Base-by-base conservation (phyloP, 2,797 vertebrate genomes). In the Gouania willdenowi region DNA sequence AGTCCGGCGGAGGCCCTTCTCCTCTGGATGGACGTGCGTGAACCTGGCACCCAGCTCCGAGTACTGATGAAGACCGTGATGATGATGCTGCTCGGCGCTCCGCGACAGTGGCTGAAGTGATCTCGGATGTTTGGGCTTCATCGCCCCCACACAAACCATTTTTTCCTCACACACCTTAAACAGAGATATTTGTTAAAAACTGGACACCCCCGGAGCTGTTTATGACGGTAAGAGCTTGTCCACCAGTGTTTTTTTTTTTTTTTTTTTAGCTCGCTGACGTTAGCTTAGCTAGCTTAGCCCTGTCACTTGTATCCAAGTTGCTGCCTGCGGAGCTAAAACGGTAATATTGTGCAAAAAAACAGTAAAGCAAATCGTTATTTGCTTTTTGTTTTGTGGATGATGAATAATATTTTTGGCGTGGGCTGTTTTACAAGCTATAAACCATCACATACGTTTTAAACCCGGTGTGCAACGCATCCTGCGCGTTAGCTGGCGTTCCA, bases 131-230 rank as follows among this genome's bases (percentile, higher is more conserved):
- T 77, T 63, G 71, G 71, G 76, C 65, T 61, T 12, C 27, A 21
- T 65, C 44, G 61, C 68, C 77, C 77, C 62, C 24, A 33, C 63
- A 31, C 45, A 39, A 53, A 74, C 39, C 58, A 57, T 81, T 86
- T n/a, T n/a, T n/a, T 75, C 52, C 67, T 77, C 64, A 54, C 31
- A 57, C 66, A 24, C 61, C 52, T 5, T 58, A 62, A 80, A n/a
- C n/a, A 58, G 57, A 42, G 51, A 57, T 53, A 79, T 82, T 83
- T 75, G 66, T 81, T 80, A 79, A 87, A 88, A 89, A 62, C 87
- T 88, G 87, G 87, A 87, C 85, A 60, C 86, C 82, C 66, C 86
- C 81, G 87, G 81, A 86, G 77, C 87, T 75, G 86, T 88, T 87
- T 83, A 89, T 89, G 89, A 88, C 84, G 89, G 89, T 90, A 86